Evolutionary conservation across 2,888 invertebrate species (phyloP), one percentile per base, ranked within the genome.

Genomic region (Camponotus fellah): DNA sequence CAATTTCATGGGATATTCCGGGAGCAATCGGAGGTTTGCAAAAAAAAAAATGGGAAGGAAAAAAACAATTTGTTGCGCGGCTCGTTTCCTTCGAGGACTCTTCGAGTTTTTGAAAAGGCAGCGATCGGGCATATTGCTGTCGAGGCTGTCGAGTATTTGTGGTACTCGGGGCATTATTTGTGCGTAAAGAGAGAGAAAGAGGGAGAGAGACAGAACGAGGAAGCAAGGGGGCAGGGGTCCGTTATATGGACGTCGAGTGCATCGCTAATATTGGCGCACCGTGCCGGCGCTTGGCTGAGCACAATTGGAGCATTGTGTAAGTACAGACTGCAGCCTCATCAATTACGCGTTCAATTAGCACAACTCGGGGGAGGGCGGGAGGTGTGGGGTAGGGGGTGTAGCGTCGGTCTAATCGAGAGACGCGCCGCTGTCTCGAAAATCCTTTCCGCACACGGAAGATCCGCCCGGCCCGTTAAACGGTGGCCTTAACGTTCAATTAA

Each of bases 291-390:
- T 92, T 90, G 89, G 92, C 90, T 91, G 93, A 92, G 92, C 92
- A 93, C 93, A 93, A 93, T 93, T 92, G 92, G 92, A 92, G 92
- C 92, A 92, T 92, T 92, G 92, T 92, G 92, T 92, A 92, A 92
- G 92, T 92, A 92, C 92, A 92, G 92, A 92, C 92, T 92, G 92
- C 92, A 92, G 92, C 89, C 92, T 92, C 92, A 92, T 92, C 92
- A 92, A 92, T 92, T 92, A 92, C 92, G 90, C 91, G 92, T 92
- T 92, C 92, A 92, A 92, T 92, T 92, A 92, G 92, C 88, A 86
- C 90, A 90, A 89, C 90, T 87, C 85, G 87, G 32, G 46, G 4
- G 14, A 4, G 37, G 26, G 46, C 71, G n/a, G 37, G 79, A 4
- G 12, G 4, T 37, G 26, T 37, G 79, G n/a, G 37, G 81, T 43